Evolutionary conservation across 2,797 vertebrate species (phyloP).

Genomic region (Diglossa cyanea): DNA sequence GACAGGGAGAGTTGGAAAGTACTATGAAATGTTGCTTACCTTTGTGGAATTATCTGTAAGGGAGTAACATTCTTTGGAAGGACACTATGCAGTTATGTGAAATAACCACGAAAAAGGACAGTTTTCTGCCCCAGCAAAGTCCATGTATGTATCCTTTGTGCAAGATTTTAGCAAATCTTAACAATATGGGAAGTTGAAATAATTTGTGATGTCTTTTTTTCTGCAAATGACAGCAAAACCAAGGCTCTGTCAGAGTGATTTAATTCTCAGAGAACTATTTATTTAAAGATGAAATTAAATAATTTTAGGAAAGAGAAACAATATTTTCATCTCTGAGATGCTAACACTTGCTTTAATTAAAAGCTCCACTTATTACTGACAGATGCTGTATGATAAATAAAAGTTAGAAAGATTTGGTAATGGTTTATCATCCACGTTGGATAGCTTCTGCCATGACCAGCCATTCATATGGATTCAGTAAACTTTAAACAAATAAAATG

Average conservation of each 20-base stretch:
- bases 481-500: not conserved
- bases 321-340: not conserved
- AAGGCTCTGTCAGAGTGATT: not conserved
- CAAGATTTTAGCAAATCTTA: not conserved
- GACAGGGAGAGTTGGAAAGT: not conserved
- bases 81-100: not conserved
- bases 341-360: not conserved
- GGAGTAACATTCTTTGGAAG: not conserved
- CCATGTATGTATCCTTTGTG: not conserved
- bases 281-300: not conserved
- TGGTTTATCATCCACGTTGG: not conserved
- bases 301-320: not conserved
- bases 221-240: not conserved
- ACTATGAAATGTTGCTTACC: not conserved
- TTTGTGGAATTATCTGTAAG: not conserved
- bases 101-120: not conserved
- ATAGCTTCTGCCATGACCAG: not conserved
- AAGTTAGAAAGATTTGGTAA: not conserved
- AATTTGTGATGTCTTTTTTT: not conserved
- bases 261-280: not conserved
- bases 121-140: not conserved
- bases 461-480: not conserved
- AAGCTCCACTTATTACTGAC: not conserved
- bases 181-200: not conserved
- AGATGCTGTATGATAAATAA: not conserved